Conservation (phyloP, 2,888 invertebrate genomes). For the Tetragonula carbonaria region DNA sequence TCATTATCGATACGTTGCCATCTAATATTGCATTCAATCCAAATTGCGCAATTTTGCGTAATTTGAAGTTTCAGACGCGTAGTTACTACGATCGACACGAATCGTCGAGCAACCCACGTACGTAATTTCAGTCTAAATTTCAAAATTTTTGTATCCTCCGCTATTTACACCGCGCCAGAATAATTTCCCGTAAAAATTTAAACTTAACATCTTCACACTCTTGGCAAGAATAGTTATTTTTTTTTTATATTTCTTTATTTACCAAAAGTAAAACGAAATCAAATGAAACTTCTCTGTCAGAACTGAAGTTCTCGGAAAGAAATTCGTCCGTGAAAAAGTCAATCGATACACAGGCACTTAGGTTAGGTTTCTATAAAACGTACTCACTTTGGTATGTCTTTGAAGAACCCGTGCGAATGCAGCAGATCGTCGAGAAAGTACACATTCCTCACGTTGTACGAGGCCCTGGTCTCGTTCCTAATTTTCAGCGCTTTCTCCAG, state of each 20-base stretch:
- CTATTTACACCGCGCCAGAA: neutral
- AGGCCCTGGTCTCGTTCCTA: constrained; percentile 89
- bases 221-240: too few species aligned
- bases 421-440: constrained; percentile 96
- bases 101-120: neutral
- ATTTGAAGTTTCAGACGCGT: neutral
- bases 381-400: constrained; percentile 88
- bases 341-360: too few species aligned
- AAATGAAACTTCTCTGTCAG: too few species aligned
- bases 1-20: constrained; percentile 12
- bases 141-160: neutral
- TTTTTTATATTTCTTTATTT: too few species aligned
- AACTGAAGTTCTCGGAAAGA: too few species aligned
- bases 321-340: neutral
- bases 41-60: neutral
- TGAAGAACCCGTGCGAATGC: constrained; percentile 92
- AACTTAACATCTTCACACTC: too few species aligned
- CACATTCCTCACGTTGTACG: constrained; percentile 95
- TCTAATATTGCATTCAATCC: neutral
- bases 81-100: neutral
- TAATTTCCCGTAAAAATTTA: too few species aligned
- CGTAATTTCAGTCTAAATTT: too few species aligned
- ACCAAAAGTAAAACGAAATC: too few species aligned
- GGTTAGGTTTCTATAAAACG: too few species aligned
- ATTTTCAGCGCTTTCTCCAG: constrained; percentile 89